Conservation (phyloP, 1,140 invertebrate genomes). For the Trachymyrmex septentrionalis region DNA sequence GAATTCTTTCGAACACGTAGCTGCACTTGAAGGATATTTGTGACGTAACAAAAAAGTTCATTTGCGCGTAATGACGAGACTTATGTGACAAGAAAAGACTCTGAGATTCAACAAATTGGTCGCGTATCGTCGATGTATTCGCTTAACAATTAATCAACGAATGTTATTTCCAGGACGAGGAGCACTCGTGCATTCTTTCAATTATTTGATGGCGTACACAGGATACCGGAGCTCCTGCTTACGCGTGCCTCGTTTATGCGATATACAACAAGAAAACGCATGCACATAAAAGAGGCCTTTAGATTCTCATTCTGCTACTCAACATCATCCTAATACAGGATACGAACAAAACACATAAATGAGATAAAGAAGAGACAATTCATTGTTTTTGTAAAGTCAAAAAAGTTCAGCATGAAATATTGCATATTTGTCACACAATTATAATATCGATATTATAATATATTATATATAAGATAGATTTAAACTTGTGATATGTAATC, state of each 20-base stretch:
- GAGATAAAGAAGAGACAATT: conserved; percentile 12
- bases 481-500: conserved; percentile 19
- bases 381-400: neutral
- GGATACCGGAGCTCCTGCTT: neutral
- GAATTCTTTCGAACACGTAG: neutral
- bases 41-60: conserved; percentile 38
- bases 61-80: conserved; percentile 47
- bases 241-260: conserved; percentile 22
- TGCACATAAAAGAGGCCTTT: conserved; percentile 31
- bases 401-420: neutral
- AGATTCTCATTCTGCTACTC: conserved; percentile 1
- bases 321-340: neutral
- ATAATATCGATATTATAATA: neutral
- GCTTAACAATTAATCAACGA: conserved; percentile 67
- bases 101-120: conserved; percentile 67
- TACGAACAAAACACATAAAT: conserved; percentile 13
- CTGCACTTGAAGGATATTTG: neutral
- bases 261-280: conserved; percentile 35
- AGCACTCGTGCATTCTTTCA: conserved; percentile 62
- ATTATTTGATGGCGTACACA: conserved; percentile 35
- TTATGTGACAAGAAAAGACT: conserved; percentile 45
- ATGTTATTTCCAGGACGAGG: conserved; percentile 52
- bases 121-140: conserved; percentile 54
- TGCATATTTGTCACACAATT: neutral
- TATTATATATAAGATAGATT: neutral